Conservation (phyloP, 2,888 invertebrate genomes). For the Synergus umbraculus region DNA sequence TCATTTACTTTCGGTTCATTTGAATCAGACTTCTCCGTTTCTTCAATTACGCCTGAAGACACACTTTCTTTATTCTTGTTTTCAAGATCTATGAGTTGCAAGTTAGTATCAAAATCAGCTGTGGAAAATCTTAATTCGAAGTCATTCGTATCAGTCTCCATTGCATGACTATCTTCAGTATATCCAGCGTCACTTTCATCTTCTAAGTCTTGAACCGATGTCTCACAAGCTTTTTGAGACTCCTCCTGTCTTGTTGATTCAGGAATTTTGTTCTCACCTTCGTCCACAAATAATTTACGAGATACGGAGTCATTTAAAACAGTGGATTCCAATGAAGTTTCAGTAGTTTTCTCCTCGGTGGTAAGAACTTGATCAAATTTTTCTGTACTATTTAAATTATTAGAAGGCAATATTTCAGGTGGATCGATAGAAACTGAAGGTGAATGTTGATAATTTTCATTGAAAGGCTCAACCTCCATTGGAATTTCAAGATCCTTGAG, state of each 20-base stretch:
- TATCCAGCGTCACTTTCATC: constrained; percentile 39
- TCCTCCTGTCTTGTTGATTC: constrained; percentile 8
- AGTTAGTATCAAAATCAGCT: constrained; percentile 43
- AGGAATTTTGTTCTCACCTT: constrained; percentile 43
- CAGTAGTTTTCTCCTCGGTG: constrained; percentile 43
- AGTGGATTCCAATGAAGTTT: constrained; percentile 50
- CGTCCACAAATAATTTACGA: constrained; percentile 53
- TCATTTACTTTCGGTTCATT: background rate
- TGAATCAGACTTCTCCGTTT: background rate
- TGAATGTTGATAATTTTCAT: background rate
- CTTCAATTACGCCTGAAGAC: background rate
- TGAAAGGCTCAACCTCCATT: constrained; percentile 34
- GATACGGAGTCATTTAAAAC: constrained; percentile 46
- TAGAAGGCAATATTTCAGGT: background rate
- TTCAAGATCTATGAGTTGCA: background rate
- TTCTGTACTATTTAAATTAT: constrained; percentile 7
- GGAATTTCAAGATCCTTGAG: constrained; percentile 50
- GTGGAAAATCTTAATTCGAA: constrained; percentile 51
- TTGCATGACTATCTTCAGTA: background rate
- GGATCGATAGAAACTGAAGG: background rate
- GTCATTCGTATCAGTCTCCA: constrained; percentile 50
- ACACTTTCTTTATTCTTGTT: background rate
- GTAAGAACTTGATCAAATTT: constrained; percentile 21
- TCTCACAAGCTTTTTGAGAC: constrained; percentile 33
- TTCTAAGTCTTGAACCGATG: constrained; percentile 9